Evolutionary conservation across 1,140 invertebrate genomes (phyloP).

Genomic region (Leptopilina boulardi): DNA sequence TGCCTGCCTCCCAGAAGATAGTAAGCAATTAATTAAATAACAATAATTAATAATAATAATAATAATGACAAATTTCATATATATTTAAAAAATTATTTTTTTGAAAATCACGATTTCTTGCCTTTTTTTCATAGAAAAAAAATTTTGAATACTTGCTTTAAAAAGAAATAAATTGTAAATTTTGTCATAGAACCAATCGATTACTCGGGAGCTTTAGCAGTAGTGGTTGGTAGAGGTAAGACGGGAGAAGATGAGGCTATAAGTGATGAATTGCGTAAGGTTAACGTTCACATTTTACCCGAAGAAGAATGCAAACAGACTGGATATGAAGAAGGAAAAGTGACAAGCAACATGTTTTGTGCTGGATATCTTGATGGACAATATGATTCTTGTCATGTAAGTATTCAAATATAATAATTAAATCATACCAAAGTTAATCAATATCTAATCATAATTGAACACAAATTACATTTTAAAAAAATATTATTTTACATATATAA

Average conservation of each 20-base stretch:
- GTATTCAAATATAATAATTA: constrained; percentile 45
- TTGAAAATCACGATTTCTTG: too few relatives aligned
- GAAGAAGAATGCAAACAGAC: constrained; percentile 77
- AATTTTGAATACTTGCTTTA: too few relatives aligned
- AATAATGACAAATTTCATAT: too few relatives aligned
- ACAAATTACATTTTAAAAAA: too few relatives aligned
- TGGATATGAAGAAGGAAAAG: constrained; percentile 76
- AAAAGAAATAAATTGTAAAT: neutral
- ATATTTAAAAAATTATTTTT: too few relatives aligned
- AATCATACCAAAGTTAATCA: constrained; percentile 17
- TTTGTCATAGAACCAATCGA: constrained; percentile 72
- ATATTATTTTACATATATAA: too few relatives aligned
- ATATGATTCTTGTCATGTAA: constrained; percentile 85
- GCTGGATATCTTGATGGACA: constrained; percentile 84
- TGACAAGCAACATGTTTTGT: constrained; percentile 87
- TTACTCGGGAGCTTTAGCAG: constrained; percentile 80
- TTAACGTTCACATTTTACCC: constrained; percentile 79
- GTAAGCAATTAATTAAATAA: constrained; percentile 62
- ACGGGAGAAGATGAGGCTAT: constrained; percentile 80
- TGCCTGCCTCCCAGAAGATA: constrained; percentile 82
- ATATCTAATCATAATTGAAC: neutral
- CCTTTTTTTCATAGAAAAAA: neutral
- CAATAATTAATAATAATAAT: neutral
- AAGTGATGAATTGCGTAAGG: constrained; percentile 79
- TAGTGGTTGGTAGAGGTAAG: constrained; percentile 87